These are phyloP conservation scores for Sinhomidia bicolor DNA, from an alignment of 2,888 invertebrate genomes.

Conservation along the genomic window DNA sequence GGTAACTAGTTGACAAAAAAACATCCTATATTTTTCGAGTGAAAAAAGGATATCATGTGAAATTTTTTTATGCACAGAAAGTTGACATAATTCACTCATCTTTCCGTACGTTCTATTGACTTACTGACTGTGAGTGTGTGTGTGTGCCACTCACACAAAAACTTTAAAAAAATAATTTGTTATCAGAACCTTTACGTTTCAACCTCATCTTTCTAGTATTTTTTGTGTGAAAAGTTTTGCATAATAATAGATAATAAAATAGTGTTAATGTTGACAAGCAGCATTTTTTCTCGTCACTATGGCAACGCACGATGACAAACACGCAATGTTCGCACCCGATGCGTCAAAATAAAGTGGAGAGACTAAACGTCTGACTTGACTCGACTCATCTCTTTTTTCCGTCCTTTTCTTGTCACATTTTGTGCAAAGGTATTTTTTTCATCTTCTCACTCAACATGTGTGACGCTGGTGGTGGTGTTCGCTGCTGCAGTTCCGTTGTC, in stretches of 20 bases:
- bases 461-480: no score
- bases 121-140: neutral
- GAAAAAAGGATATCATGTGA: neutral
- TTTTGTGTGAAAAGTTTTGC: neutral
- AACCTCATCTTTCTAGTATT: neutral
- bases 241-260: no score
- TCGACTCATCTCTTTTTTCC: neutral
- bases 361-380: neutral
- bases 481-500: neutral
- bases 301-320: neutral
- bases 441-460: no score
- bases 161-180: no score
- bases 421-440: no score
- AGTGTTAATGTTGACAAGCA: neutral
- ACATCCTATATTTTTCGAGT: neutral
- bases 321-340: conserved; percentile 10
- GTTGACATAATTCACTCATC: conserved; percentile 46
- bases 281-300: neutral
- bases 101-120: conserved; percentile 2
- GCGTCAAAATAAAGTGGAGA: neutral
- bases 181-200: neutral
- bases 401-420: neutral
- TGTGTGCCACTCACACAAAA: conserved; percentile 5
- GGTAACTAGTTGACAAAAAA: neutral
- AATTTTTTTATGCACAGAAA: conserved; percentile 1